Evolutionary conservation across 2,113 vertebrate genomes (phyloP).

Genomic region (Chaetodon auriga): DNA sequence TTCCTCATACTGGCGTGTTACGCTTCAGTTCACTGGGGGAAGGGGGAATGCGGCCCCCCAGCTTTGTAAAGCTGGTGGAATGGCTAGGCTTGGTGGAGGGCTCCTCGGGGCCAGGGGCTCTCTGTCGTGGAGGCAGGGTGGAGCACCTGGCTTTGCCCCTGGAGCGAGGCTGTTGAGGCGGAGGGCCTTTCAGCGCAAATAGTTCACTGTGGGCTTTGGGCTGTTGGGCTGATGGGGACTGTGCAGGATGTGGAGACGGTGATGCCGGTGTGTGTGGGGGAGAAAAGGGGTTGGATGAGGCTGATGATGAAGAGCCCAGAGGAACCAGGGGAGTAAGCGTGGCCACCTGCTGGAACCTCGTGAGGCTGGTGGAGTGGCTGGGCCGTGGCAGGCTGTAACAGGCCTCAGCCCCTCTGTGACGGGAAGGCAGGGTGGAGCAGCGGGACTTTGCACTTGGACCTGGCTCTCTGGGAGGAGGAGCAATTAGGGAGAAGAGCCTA

Average conservation of each 20-base stretch:
- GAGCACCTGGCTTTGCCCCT: constrained; percentile 78
- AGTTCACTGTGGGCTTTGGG: constrained; percentile 72
- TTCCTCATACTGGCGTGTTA: constrained; percentile 72
- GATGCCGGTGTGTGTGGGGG: constrained; percentile 13
- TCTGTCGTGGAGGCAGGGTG: constrained; percentile 80
- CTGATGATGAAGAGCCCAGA: constrained; percentile 27
- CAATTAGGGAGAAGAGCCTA: constrained; percentile 61
- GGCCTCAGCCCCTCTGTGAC: constrained; percentile 65
- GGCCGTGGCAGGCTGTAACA: constrained; percentile 72
- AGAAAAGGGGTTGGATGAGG: constrained; percentile 32
- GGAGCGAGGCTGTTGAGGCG: constrained; percentile 69
- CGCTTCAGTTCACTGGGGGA: constrained; percentile 79
- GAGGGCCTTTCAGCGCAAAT: constrained; percentile 76
- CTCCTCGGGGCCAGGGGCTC: constrained; percentile 62
- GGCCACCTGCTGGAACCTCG: constrained; percentile 69
- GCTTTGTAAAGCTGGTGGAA: constrained; percentile 80
- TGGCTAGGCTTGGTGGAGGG: constrained; percentile 72
- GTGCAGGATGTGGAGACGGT: constrained; percentile 25
- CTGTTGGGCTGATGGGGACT: constrained; percentile 43
- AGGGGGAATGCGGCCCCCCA: constrained; percentile 71
- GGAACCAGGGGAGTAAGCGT: constrained; percentile 54
- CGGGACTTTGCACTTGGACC: constrained; percentile 71
- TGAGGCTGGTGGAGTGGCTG: constrained; percentile 83
- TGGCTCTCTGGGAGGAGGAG: constrained; percentile 66
- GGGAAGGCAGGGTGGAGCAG: constrained; percentile 84